Base-by-base conservation (phyloP, 2,797 vertebrate species). In the Oophaga sylvatica region DNA sequence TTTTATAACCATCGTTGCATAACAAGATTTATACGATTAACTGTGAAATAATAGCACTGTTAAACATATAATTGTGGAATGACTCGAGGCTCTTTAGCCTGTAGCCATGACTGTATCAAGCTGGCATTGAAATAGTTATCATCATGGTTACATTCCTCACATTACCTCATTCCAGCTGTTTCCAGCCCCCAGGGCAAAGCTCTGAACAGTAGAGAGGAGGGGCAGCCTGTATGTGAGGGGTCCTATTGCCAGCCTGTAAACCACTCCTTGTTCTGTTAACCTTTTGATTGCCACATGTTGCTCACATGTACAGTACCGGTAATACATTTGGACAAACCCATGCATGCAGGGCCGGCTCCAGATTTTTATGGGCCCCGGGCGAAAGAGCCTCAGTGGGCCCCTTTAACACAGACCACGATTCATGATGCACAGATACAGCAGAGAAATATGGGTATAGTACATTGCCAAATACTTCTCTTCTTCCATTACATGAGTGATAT, bases 101-200 rank as follows among this genome's bases (percentile, higher is more conserved):
- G 35, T 26, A 84, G 87, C 63, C 10, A 26, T 62, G 22, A 48
- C n/a, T 29, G n/a, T 16, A 77, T 22, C 16, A 48, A 56, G 59
- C 56, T 85, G 84, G 83, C 79, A 89, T n/a, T 86, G 68, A 89
- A 86, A 86, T 41, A 62, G 87, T 89, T 89, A 81, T 19, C 60
- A 17, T 70, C 60, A 17, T 70, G 48, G 70, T 63, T 62, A 63
- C 87, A 89, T 89, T 89, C 87, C 84, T 86, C 45, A 68, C 63
- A 85, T 89, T 85, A 89, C 87, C 79, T 89, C 83, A 89, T 89
- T 89, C 87, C 87, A 89, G 87, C 83, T 89, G 79, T 86, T 89
- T 86, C 87, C 83, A 89, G 79, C 78, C 84, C 83, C 87, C 48
- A 82, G 79, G 87, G 87, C 71, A 85, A 77, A 77, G 79, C 87